Conservation (phyloP, 2,797 vertebrate species). For the Poecile montanus region DNA sequence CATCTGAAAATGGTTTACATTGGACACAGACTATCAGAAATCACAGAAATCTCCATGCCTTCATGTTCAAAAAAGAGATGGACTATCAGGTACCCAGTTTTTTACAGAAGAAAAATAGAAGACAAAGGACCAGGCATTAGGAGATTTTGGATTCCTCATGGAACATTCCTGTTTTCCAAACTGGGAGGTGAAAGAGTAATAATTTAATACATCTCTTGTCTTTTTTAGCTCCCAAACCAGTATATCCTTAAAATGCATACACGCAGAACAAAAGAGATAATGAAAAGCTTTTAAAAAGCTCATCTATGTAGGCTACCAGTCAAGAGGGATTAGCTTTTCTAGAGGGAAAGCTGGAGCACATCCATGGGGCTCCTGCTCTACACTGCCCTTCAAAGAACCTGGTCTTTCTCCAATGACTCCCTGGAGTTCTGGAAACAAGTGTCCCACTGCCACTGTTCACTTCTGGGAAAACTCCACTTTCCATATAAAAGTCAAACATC, state of each 20-base stretch:
- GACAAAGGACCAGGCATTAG: neutral
- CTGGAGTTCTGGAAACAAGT: neutral
- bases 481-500: neutral
- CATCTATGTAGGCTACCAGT: neutral
- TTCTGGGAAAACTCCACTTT: neutral
- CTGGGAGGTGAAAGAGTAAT: neutral
- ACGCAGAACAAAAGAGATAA: neutral
- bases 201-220: neutral
- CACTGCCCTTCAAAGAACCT: accelerated
- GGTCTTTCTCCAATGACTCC: neutral
- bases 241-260: neutral
- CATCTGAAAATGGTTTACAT: neutral
- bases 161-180: neutral
- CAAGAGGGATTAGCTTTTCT: neutral
- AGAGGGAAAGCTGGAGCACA: neutral
- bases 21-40: neutral
- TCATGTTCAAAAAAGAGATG: neutral
- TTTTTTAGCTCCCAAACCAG: neutral
- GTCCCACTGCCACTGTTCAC: neutral
- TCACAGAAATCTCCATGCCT: neutral
- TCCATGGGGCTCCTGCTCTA: neutral
- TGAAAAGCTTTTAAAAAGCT: neutral
- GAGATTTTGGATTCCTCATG: neutral
- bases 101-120: neutral
- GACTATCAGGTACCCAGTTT: neutral